These are phyloP conservation scores for Phaenicophaeus curvirostris DNA, from an alignment of 2,797 vertebrate genomes.

Conservation along the genomic window DNA sequence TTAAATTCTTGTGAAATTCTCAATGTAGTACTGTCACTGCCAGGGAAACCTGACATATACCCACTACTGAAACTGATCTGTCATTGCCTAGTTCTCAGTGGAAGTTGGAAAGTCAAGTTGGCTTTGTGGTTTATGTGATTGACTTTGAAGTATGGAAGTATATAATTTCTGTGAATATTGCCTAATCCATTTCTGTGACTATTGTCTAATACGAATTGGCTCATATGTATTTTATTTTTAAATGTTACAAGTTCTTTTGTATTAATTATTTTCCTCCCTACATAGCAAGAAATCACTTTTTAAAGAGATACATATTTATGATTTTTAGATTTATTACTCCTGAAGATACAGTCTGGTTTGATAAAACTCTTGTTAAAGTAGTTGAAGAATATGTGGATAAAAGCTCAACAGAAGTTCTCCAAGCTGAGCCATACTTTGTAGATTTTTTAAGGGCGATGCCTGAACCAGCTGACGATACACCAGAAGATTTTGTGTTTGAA, in stretches of 20 bases:
- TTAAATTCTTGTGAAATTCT: not conserved
- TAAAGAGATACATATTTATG: not conserved
- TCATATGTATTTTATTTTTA: not conserved
- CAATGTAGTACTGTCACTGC: not conserved
- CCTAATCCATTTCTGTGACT: not conserved
- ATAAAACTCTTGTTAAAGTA: slow-evolving; percentile 37
- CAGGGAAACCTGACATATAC: not conserved
- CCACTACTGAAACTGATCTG: not conserved
- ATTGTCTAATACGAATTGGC: not conserved
- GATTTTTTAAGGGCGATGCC: slow-evolving; percentile 79
- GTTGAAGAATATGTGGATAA: slow-evolving; percentile 67
- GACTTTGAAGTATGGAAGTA: not conserved
- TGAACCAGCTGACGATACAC: slow-evolving; percentile 78
- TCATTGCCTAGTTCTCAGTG: not conserved
- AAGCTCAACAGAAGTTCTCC: not conserved
- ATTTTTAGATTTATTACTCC: slow-evolving; percentile 73
- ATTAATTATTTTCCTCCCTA: not conserved
- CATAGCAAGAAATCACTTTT: not conserved
- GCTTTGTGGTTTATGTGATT: not conserved
- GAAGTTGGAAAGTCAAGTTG: not conserved
- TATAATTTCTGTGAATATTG: not conserved
- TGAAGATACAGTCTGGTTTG: slow-evolving; percentile 79
- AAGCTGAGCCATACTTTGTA: slow-evolving; percentile 76
- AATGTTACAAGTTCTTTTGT: not conserved
- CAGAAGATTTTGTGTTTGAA: slow-evolving; percentile 71